Conservation (phyloP, 2,888 invertebrate genomes). For the Acleris cristana region DNA sequence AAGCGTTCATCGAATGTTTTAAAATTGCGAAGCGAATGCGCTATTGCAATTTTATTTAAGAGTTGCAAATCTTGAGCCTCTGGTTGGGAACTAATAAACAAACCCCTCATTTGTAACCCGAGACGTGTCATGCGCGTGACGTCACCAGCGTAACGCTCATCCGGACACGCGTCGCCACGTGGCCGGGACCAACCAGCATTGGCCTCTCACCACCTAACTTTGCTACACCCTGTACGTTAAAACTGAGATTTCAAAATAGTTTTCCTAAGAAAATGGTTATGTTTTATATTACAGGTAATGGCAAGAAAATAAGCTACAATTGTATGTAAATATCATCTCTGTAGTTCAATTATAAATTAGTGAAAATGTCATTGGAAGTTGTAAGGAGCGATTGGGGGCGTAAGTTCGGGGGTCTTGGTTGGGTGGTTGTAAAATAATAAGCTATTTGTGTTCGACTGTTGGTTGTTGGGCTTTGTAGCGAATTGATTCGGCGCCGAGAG, state of each 20-base stretch:
- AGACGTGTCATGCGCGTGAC: constrained; percentile 10
- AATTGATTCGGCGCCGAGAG: constrained; percentile 23
- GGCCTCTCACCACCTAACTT: not conserved
- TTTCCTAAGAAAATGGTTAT: not conserved
- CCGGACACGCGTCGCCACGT: constrained; percentile 30
- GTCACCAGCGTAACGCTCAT: constrained; percentile 15
- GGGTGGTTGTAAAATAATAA: constrained; percentile 24
- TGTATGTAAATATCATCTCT: not conserved
- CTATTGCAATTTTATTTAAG: not conserved
- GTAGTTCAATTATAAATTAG: not conserved
- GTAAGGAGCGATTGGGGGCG: not conserved
- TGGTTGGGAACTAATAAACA: constrained; percentile 26
- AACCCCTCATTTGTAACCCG: constrained; percentile 28
- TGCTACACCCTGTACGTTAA: not conserved
- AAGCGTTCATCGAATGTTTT: no score
- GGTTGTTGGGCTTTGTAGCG: constrained; percentile 30
- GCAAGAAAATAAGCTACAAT: not conserved
- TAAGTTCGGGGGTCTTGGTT: not conserved
- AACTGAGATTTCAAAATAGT: not conserved
- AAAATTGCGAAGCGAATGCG: not conserved
- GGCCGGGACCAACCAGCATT: not conserved
- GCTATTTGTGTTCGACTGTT: constrained; percentile 37
- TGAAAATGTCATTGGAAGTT: not conserved
- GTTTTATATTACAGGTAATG: not conserved
- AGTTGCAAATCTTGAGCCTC: constrained; percentile 3